Evolutionary conservation across 2,113 vertebrate species (phyloP), one percentile per base, ranked within the genome.

Genomic region (Pao palembangensis): DNA sequence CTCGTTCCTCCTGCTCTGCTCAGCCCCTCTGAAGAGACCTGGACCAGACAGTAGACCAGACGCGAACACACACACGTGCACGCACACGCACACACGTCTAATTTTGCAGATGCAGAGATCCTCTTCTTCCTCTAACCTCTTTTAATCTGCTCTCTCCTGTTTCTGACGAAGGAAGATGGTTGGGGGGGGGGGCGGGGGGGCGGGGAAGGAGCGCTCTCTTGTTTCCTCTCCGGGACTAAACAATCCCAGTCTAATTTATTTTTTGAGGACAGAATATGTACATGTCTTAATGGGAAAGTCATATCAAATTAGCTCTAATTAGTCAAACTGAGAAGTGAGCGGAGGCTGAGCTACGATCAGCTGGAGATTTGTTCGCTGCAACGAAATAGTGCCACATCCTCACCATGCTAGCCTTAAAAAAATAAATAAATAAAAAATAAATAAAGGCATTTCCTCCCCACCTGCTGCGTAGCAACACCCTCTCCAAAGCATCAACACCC

Each of bases 171-270:
- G 14, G 15, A 14, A 59, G 42, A 28, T 5, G 17, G 44, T 15
- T 2, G 42, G 5, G 42, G 42, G 15, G 42, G 42, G 15, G 42
- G 12, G 1, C 53, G 38, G 28, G 53, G 43, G 58, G 49, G 63
- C 58, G 50, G 44, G 51, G 56, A 46, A 42, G 20, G 49, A 21
- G 71, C 17, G 38, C 71, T 78, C 71, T 62, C 64, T 76, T 81
- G 78, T 85, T 82, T 88, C 85, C 89, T 90, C 91, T 86, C 81
- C 79, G 88, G 89, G 90, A 88, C 89, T 73, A 91, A 92, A 92
- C 85, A 90, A 92, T 91, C 91, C 91, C 90, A 90, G 85, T 83
- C 83, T 91, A 90, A 92, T 91, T 90, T 90, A 87, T 82, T 90
- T 91, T 91, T 88, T 87, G 82, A 91, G 88, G 87, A 88, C 88